Evolutionary conservation across 2,888 invertebrate genomes (phyloP).

Genomic region (Drosophila quasianomalipes): DNA sequence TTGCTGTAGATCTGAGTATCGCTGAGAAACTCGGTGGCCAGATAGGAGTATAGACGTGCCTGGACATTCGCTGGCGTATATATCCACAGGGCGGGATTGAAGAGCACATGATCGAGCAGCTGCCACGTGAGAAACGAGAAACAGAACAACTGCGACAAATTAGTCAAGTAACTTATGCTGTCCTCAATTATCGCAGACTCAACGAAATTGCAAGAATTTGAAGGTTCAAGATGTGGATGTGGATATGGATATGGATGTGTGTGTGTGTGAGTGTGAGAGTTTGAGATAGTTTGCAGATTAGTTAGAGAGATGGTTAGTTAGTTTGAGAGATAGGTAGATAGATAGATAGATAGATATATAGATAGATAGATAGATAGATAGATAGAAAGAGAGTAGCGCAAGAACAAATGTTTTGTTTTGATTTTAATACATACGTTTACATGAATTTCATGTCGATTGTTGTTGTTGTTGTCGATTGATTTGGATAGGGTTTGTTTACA

Average conservation of each 20-base stretch:
- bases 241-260: neutral
- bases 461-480: slow-evolving; percentile 57
- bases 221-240: slow-evolving; percentile 17
- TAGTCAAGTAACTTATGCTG: slow-evolving; percentile 87
- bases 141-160: slow-evolving; percentile 91
- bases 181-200: slow-evolving; percentile 82
- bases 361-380: slow-evolving; percentile 23
- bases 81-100: slow-evolving; percentile 99
- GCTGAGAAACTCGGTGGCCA: slow-evolving; percentile 99
- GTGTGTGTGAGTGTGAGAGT: slow-evolving; percentile 9
- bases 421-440: slow-evolving; percentile 80
- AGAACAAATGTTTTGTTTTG: slow-evolving; percentile 27
- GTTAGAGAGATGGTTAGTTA: slow-evolving; percentile 6
- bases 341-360: slow-evolving; percentile 4
- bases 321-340: slow-evolving; percentile 1
- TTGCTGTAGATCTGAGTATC: slow-evolving; percentile 99
- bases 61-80: slow-evolving; percentile 98
- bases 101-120: slow-evolving; percentile 99
- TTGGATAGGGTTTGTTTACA: slow-evolving; percentile 45
- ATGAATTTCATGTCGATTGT: slow-evolving; percentile 71
- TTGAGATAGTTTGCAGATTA: slow-evolving; percentile 8
- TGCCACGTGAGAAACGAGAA: slow-evolving; percentile 96
- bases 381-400: slow-evolving; percentile 25
- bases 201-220: slow-evolving; percentile 26
- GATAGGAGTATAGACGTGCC: slow-evolving; percentile 97